These are phyloP conservation scores for Linhomoeus sp. DNA, from an alignment of 2,888 invertebrate genomes.

Conservation along the genomic window DNA sequence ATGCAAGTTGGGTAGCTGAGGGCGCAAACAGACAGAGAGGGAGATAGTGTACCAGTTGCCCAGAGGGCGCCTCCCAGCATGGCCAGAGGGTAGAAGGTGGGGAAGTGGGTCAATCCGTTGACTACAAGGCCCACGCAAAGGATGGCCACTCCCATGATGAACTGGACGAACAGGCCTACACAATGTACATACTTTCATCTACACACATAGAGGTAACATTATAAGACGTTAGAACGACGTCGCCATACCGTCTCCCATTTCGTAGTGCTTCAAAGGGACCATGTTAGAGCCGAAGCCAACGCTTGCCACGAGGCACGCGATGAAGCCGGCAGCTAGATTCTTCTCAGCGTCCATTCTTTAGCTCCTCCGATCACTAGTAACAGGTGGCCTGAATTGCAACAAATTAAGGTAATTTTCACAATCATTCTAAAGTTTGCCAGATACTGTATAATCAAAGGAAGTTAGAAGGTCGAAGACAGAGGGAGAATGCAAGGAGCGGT, in stretches of 20 bases:
- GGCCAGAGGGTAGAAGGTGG: constrained; percentile 31
- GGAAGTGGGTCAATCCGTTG: constrained; percentile 17
- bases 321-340: constrained; percentile 27
- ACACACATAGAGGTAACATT: too few relatives aligned
- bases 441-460: too few relatives aligned
- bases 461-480: too few relatives aligned
- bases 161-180: constrained; percentile 36
- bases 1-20: too few relatives aligned
- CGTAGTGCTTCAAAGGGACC: constrained; percentile 32
- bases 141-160: constrained; percentile 31
- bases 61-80: constrained; percentile 37
- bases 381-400: too few relatives aligned
- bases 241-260: constrained; percentile 30
- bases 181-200: background rate
- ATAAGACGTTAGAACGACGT: background rate
- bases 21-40: constrained; percentile 32
- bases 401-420: too few relatives aligned
- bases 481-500: too few relatives aligned
- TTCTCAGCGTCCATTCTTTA: too few relatives aligned
- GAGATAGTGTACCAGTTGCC: constrained; percentile 29
- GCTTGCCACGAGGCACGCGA: constrained; percentile 29
- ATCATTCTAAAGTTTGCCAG: too few relatives aligned
- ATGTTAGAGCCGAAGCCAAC: constrained; percentile 34
- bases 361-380: too few relatives aligned
- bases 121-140: constrained; percentile 29